phyloP scores from a whole-genome alignment of 2,113 vertebrate species.

The Eleginops maclovinus region DNA sequence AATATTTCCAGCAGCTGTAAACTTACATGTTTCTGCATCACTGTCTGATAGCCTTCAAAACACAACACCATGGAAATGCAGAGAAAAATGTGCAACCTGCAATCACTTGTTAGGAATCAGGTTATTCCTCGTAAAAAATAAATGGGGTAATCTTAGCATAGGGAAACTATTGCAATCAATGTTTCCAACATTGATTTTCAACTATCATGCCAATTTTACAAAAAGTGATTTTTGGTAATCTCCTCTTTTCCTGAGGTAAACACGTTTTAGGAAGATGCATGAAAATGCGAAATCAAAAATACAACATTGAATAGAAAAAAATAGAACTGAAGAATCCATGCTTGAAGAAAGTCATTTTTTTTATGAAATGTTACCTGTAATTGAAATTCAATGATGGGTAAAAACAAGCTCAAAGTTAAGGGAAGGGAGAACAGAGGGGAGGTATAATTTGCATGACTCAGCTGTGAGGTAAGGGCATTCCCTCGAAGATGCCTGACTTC shows the following conservation, averaged over 20 bases:
- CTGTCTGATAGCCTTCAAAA: conserved; percentile 21
- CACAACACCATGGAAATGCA: background rate
- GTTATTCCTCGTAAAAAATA: background rate
- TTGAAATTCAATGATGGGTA: background rate
- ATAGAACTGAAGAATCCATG: background rate
- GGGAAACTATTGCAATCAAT: background rate
- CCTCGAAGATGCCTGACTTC: conserved; percentile 10
- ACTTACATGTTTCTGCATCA: conserved; percentile 23
- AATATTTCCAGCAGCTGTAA: conserved; percentile 22
- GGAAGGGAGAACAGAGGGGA: conserved; percentile 20
- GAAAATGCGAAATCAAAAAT: background rate
- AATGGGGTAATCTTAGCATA: background rate
- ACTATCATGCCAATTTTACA: background rate
- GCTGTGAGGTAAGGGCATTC: conserved; percentile 62
- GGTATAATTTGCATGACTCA: conserved; percentile 62
- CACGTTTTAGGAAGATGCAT: background rate
- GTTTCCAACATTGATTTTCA: background rate
- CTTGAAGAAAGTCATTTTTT: background rate
- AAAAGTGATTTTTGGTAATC: background rate
- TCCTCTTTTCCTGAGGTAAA: background rate
- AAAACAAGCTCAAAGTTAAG: background rate
- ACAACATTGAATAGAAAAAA: no score
- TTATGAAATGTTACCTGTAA: background rate
- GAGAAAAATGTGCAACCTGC: conserved; percentile 12
- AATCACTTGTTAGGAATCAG: conserved; percentile 26